phyloP scores from a whole-genome alignment of 2,797 vertebrate genomes.

The Hippopotamyrus pictus region DNA sequence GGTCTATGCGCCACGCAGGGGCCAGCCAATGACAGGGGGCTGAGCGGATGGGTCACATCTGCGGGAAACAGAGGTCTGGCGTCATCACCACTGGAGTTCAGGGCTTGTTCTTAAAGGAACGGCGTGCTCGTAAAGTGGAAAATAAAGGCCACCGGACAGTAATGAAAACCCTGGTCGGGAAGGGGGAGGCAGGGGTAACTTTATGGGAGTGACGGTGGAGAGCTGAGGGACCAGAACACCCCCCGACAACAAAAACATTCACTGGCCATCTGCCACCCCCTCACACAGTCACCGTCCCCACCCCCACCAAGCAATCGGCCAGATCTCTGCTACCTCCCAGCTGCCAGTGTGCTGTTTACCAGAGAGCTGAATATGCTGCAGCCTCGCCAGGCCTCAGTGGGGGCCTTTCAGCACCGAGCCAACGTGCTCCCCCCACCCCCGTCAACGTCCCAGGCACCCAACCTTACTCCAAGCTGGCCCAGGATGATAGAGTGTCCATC shows the following conservation, averaged over 20 bases:
- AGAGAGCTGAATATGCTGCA: background rate
- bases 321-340: background rate
- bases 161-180: background rate
- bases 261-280: background rate
- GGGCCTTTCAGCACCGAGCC: background rate
- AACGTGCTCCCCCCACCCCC: background rate
- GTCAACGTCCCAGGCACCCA: background rate
- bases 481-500: background rate
- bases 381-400: background rate
- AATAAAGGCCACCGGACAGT: background rate
- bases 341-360: slow-evolving; percentile 13
- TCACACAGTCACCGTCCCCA: background rate
- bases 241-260: background rate
- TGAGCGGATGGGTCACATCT: background rate
- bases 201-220: background rate
- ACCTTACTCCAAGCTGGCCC: background rate
- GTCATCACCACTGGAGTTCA: background rate
- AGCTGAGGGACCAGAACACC: background rate
- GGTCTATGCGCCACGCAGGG: background rate
- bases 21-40: background rate
- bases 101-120: background rate
- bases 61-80: background rate
- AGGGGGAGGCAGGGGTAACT: background rate
- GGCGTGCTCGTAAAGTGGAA: background rate
- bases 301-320: background rate